A percentile compares a stretch with the other conserved stretches of the same genome.
Conservation (phyloP, 2,797 vertebrate genomes). For the Peromyscus aztecus region DNA sequence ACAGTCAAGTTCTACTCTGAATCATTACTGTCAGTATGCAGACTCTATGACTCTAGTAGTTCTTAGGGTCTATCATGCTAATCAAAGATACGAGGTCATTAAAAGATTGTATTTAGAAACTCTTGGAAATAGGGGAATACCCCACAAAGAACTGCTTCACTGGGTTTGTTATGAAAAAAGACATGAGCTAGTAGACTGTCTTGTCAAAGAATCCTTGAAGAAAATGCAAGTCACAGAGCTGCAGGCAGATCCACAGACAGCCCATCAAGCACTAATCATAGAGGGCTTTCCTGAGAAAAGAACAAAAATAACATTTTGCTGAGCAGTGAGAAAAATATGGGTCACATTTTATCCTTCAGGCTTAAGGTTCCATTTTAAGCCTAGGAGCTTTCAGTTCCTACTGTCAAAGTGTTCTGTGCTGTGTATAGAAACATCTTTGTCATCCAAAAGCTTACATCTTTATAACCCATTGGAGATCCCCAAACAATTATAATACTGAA, state of each 20-base stretch:
- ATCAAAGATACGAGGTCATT: background rate
- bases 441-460: slow-evolving; percentile 61
- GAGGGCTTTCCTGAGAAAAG: slow-evolving; percentile 73
- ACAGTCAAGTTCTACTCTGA: background rate
- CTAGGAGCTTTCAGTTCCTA: slow-evolving; percentile 32
- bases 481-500: slow-evolving; percentile 44
- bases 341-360: slow-evolving; percentile 74
- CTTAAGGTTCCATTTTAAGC: slow-evolving; percentile 73
- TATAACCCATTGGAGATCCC: slow-evolving; percentile 16
- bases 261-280: slow-evolving; percentile 18
- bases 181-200: background rate
- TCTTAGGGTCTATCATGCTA: background rate
- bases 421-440: slow-evolving; percentile 70
- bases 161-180: background rate
- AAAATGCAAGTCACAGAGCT: slow-evolving; percentile 41
- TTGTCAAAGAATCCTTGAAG: slow-evolving; percentile 38
- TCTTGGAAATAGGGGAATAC: background rate
- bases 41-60: background rate
- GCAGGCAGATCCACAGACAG: slow-evolving; percentile 17
- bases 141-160: background rate
- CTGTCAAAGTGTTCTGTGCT: slow-evolving; percentile 62
- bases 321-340: slow-evolving; percentile 69
- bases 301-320: slow-evolving; percentile 72
- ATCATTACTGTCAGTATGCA: background rate
- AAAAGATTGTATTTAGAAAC: background rate